Evolutionary conservation across 1,140 invertebrate species (phyloP).

Genomic region (Pissodes strobi): DNA sequence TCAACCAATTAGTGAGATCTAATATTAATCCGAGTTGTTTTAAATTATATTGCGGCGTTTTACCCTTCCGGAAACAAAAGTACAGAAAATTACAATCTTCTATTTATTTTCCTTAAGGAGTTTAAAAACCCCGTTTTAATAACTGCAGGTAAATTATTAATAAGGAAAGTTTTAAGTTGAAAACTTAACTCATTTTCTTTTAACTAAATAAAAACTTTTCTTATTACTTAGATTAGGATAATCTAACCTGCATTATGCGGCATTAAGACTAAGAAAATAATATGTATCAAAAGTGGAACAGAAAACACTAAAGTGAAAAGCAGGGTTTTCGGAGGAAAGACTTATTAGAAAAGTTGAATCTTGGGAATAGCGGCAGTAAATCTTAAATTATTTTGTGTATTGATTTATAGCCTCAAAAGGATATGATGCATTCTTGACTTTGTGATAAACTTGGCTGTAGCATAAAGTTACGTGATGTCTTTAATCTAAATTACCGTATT

Average conservation of each 20-base stretch:
- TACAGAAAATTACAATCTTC: too few relatives aligned
- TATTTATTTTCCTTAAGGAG: too few relatives aligned
- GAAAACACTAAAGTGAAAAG: slow-evolving; percentile 9
- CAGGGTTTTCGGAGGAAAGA: slow-evolving; percentile 11
- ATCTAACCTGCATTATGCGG: slow-evolving; percentile 17
- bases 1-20: too few relatives aligned
- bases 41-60: too few relatives aligned
- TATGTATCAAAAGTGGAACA: neutral
- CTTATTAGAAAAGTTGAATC: slow-evolving; percentile 20
- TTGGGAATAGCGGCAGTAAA: slow-evolving; percentile 10
- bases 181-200: slow-evolving; percentile 30
- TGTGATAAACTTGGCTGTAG: too few relatives aligned
- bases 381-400: slow-evolving; percentile 9
- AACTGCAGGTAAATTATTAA: slow-evolving; percentile 25
- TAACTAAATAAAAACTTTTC: slow-evolving; percentile 28
- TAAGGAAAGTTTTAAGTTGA: slow-evolving; percentile 30
- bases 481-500: too few relatives aligned
- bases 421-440: slow-evolving; percentile 11
- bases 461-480: too few relatives aligned
- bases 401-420: slow-evolving; percentile 12
- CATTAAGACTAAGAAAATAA: slow-evolving; percentile 14
- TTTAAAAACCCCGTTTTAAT: slow-evolving; percentile 12
- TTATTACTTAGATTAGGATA: slow-evolving; percentile 23
- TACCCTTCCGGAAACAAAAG: too few relatives aligned
- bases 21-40: too few relatives aligned